Evolutionary conservation across 2,888 invertebrate species (phyloP), one percentile per base, ranked within the genome.

Genomic region (Caenorhabditis angaria): DNA sequence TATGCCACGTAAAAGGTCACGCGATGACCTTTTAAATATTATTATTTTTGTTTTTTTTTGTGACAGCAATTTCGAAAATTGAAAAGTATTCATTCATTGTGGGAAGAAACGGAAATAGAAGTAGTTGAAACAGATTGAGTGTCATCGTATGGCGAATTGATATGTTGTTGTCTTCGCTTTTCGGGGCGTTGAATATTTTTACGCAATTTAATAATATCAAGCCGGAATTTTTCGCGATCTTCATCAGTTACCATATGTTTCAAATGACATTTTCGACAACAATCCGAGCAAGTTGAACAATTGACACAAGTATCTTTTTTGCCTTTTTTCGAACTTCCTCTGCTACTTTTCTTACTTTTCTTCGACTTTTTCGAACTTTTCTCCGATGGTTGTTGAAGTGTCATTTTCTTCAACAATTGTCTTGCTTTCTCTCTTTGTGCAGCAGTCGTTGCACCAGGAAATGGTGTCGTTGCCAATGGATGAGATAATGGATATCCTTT

Each of bases 331-430:
- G 27, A 25, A 22, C 53, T 55, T 55, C 27, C 56, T 60, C 57
- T 41, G 24, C 22, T 61, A 27, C 5, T 67, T 54, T 18, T 62
- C 41, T 22, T 18, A 10, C 22, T 51, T 24, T 50, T 24, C 8
- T 22, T 22, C 51, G 20, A 50, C 51, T 5, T 10, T 14, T 22
- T 22, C 20, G 24, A 22, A 50, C 24, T n/a, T 6, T 14, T 22
- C 50, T 53, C 53, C n/a, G n/a, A n/a, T n/a, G n/a, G n/a, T n/a
- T n/a, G n/a, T n/a, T n/a, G n/a, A n/a, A n/a, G n/a, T n/a, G n/a
- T n/a, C n/a, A n/a, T n/a, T n/a, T n/a, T n/a, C n/a, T n/a, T n/a
- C n/a, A n/a, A n/a, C n/a, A n/a, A n/a, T n/a, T n/a, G n/a, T n/a
- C n/a, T n/a, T n/a, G n/a, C n/a, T n/a, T n/a, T n/a, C n/a, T n/a